Conservation (phyloP, 1,140 invertebrate species). For the Anadara kagoshimensis region DNA sequence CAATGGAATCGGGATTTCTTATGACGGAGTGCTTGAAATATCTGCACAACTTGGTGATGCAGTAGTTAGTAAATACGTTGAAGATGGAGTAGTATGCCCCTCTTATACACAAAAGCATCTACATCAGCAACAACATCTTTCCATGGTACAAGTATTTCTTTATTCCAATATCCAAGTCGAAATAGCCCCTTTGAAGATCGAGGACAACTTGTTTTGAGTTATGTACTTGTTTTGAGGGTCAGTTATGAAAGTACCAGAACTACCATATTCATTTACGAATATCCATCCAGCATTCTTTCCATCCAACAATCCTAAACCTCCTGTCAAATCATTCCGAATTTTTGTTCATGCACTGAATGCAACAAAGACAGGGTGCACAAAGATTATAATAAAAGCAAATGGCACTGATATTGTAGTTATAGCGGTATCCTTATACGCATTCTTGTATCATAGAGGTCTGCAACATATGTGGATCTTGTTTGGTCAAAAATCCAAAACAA, state of each 20-base stretch:
- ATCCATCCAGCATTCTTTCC: conserved; percentile 1
- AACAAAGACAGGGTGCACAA: not conserved
- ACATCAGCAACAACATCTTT: conserved; percentile 42
- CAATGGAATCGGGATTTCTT: conserved; percentile 19
- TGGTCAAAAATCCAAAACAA: no score
- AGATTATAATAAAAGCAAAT: not conserved
- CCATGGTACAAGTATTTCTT: conserved; percentile 47
- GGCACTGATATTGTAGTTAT: no score
- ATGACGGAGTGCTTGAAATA: conserved; percentile 26
- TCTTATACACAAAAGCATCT: conserved; percentile 51
- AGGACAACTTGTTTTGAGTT: not conserved
- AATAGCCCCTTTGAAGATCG: conserved; percentile 32
- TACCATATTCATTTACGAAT: conserved; percentile 15
- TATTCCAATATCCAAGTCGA: conserved; percentile 39
- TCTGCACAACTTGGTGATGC: no score
- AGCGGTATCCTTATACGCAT: no score
- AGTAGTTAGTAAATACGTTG: conserved; percentile 11
- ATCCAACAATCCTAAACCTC: not conserved
- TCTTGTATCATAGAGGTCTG: no score
- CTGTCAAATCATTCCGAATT: not conserved
- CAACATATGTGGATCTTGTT: no score
- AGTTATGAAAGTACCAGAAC: not conserved
- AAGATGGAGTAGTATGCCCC: conserved; percentile 8
- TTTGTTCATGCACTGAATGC: not conserved
- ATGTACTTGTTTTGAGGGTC: not conserved